phyloP scores from a whole-genome alignment of 2,888 invertebrate species.

The Tetragonula carbonaria region DNA sequence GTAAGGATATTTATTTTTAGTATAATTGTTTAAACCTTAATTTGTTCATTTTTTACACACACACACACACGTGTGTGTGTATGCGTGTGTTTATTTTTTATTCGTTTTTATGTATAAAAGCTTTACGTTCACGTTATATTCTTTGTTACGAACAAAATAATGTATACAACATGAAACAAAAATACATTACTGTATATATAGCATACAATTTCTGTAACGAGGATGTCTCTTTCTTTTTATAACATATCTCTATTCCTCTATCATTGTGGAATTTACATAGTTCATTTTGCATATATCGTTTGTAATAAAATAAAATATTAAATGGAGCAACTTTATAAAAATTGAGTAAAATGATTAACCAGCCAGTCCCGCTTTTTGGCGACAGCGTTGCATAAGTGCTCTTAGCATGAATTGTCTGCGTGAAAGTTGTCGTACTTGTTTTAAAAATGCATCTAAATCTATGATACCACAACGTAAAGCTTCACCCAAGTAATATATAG shows the following conservation, averaged over 20 bases:
- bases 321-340: constrained; percentile 53
- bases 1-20: constrained; percentile 23
- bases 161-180: constrained; percentile 46
- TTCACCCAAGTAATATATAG: constrained; percentile 99
- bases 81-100: constrained; percentile 24
- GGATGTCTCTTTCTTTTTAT: constrained; percentile 38
- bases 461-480: constrained; percentile 96
- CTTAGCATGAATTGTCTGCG: constrained; percentile 98
- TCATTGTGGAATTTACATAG: constrained; percentile 37
- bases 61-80: constrained; percentile 9
- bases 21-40: constrained; percentile 28
- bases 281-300: constrained; percentile 44
- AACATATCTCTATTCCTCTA: constrained; percentile 43
- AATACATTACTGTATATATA: constrained; percentile 40
- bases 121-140: constrained; percentile 5
- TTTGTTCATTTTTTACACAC: constrained; percentile 28
- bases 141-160: constrained; percentile 29
- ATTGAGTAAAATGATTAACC: constrained; percentile 84
- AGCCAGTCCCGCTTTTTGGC: constrained; percentile 95
- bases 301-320: constrained; percentile 66
- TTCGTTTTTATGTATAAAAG: constrained; percentile 41
- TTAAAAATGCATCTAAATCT: constrained; percentile 97
- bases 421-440: constrained; percentile 97
- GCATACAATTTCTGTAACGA: constrained; percentile 28
- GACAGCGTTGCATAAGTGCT: constrained; percentile 98